Evolutionary conservation across 2,113 vertebrate genomes (phyloP), one percentile per base, ranked within the genome.

Genomic region (Cryptomyrus ogoouensis): DNA sequence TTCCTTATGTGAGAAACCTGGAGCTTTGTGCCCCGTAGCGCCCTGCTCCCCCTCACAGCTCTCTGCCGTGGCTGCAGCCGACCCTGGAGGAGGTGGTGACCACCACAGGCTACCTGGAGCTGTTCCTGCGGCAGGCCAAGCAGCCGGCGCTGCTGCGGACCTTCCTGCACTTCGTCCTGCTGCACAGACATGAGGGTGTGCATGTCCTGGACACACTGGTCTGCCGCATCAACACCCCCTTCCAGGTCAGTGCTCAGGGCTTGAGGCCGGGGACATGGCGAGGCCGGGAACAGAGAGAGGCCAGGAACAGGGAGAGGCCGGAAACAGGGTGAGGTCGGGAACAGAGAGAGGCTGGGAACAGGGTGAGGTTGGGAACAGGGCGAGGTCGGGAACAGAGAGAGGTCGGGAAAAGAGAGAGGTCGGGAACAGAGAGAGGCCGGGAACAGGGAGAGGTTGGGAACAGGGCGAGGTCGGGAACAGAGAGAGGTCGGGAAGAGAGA

Each of bases 21-120:
- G 31, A 19, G 15, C 15, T 58, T 39, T 66, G 42, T 58, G 15
- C 74, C 74, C 4, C 4, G 35, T 24, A 77, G 70, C 2, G 56
- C 24, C 88, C 8, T 47, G 6, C 88, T 12, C n/a, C 87, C 13
- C 15, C 87, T 58, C 49, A 7, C 44, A 8, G 35, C 35, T 5
- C 10, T 66, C 74, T 87, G 86, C 50, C 80, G 3, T 90, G 5
- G 50, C 66, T 88, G 2, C 66, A 99, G 98, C 95, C 97, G 91
- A 99, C 98, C 0, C 95, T 99, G 92, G 98, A 99, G 93, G 98
- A 99, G 92, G 98, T 99, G 92, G 99, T 98, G 98, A 97, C 98
- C 58, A 99, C 98, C 0, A 99, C 98, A 0, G 98, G 98, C 0
- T 99, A 99, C 90, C 92, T 99, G 94, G 98, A 99, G 85, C 96